Percentiles rank a stretch among this genome's conserved stretches.
These are phyloP conservation scores for Pandion haliaetus DNA, from an alignment of 2,113 vertebrate genomes.

Conservation along the genomic window DNA sequence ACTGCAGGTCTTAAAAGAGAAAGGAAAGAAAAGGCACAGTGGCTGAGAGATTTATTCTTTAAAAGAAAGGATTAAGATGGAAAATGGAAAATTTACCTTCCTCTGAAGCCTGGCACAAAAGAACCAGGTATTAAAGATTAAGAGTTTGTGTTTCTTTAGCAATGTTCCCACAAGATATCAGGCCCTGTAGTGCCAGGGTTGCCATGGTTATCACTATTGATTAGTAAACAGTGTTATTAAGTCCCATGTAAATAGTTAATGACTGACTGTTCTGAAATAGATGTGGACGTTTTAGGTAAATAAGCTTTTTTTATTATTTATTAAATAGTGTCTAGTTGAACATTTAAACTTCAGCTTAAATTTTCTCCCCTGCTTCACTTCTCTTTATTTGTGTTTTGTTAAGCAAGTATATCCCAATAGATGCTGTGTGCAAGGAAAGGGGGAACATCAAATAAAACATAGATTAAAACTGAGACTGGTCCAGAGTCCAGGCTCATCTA, in stretches of 20 bases:
- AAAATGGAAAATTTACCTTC: not conserved
- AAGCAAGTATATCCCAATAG: not conserved
- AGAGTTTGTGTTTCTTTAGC: not conserved
- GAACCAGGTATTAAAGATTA: not conserved
- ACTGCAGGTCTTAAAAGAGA: not conserved
- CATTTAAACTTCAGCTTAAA: not conserved
- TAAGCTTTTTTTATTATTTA: not conserved
- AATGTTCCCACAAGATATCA: not conserved
- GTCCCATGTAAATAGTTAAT: conserved; percentile 4
- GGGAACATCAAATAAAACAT: not conserved
- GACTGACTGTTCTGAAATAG: conserved; percentile 19
- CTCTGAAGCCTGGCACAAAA: not conserved
- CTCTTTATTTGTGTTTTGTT: not conserved
- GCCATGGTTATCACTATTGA: conserved; percentile 29
- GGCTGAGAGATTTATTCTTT: not conserved
- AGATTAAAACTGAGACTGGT: not conserved
- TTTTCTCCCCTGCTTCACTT: not conserved
- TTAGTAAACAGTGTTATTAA: conserved; percentile 7
- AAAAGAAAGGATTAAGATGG: not conserved
- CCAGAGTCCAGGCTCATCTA: not conserved
- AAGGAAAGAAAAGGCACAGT: not conserved
- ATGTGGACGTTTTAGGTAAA: not conserved
- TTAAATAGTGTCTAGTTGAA: not conserved
- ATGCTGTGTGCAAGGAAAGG: not conserved
- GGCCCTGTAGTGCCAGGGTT: not conserved